Conservation (phyloP, 2,113 vertebrate species). For the Aphelocoma coerulescens region DNA sequence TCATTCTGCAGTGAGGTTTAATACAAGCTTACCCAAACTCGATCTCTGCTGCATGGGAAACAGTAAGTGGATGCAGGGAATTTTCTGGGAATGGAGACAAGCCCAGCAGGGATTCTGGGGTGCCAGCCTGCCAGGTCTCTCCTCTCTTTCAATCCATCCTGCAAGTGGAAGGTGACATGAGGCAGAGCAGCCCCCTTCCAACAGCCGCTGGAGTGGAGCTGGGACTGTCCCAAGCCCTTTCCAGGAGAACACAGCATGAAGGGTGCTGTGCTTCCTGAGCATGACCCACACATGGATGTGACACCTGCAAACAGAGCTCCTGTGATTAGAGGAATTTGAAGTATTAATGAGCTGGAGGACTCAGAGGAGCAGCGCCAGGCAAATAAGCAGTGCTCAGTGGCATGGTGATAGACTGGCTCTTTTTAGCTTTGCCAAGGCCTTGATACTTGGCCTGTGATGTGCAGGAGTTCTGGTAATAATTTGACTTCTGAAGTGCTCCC, state of each 20-base stretch:
- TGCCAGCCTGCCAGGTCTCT: background rate
- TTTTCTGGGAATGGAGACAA: background rate
- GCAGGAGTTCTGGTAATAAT: background rate
- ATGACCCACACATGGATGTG: fast-evolving
- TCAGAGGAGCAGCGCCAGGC: background rate
- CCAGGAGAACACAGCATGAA: background rate
- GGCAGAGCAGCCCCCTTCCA: background rate
- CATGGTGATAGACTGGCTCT: background rate
- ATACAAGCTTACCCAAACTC: background rate
- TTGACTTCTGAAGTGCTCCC: slow-evolving; percentile 6
- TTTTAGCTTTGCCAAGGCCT: background rate
- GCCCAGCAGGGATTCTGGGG: background rate
- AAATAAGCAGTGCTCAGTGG: background rate
- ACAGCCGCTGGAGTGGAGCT: background rate
- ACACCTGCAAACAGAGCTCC: background rate
- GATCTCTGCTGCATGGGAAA: background rate
- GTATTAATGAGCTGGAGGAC: background rate
- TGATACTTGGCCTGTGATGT: background rate
- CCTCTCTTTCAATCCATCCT: background rate
- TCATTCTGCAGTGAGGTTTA: background rate
- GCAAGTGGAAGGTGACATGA: background rate
- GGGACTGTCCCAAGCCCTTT: background rate
- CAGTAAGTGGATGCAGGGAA: background rate
- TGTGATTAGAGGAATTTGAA: background rate
- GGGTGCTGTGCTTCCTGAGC: background rate